Conservation (phyloP, 1,140 invertebrate genomes). For the Thalassaphorura encarpata region DNA sequence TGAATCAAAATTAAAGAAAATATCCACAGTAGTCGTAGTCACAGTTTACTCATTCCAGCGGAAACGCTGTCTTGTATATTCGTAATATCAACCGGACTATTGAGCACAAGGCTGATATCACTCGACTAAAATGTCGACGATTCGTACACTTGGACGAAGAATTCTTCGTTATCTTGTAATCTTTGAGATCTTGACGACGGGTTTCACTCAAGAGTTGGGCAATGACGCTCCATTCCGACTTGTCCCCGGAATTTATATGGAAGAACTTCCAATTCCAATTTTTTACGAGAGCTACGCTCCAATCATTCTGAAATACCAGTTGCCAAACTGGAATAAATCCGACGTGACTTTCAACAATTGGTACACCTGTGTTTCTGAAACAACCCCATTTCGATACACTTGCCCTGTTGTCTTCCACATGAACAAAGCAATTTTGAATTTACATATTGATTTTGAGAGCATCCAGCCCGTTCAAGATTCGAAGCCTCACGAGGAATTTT, state of each 20-base stretch:
- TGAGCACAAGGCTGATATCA: too few relatives aligned
- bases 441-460: conserved; percentile 26
- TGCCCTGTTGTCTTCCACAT: conserved; percentile 27
- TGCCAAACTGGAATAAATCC: conserved; percentile 28
- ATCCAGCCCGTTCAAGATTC: conserved; percentile 17
- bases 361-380: conserved; percentile 18
- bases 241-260: conserved; percentile 12
- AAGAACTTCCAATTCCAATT: conserved; percentile 20
- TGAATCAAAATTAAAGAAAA: too few relatives aligned
- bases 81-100: too few relatives aligned
- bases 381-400: conserved; percentile 19
- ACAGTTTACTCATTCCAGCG: too few relatives aligned
- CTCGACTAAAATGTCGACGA: too few relatives aligned
- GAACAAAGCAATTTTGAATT: conserved; percentile 27
- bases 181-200: too few relatives aligned
- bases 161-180: too few relatives aligned
- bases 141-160: too few relatives aligned
- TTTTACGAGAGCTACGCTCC: conserved; percentile 29
- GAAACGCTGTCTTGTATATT: too few relatives aligned
- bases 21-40: too few relatives aligned
- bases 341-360: conserved; percentile 31
- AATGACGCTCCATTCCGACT: neutral
- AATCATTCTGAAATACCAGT: conserved; percentile 17
- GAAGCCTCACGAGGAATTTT: neutral
- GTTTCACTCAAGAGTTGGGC: too few relatives aligned